These are phyloP conservation scores for Dromiciops gliroides DNA, from an alignment of 2,113 vertebrate species.

Conservation along the genomic window DNA sequence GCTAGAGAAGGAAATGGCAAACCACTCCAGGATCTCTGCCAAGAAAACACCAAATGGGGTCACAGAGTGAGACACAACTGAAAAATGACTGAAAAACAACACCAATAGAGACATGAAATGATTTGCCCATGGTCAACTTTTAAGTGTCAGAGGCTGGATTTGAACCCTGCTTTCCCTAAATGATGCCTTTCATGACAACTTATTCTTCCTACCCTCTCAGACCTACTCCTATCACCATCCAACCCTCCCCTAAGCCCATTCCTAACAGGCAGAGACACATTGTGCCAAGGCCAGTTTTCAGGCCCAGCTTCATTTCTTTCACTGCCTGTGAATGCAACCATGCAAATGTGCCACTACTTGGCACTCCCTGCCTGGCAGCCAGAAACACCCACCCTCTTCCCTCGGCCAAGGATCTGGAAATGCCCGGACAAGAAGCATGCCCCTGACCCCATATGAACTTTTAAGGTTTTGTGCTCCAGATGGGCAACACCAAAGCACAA, in stretches of 20 bases:
- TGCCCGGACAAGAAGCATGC: slow-evolving; percentile 14
- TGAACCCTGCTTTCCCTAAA: slow-evolving; percentile 11
- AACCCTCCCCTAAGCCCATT: background rate
- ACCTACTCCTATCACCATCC: slow-evolving; percentile 36
- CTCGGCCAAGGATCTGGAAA: slow-evolving; percentile 36
- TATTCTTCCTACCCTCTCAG: background rate
- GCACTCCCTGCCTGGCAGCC: background rate
- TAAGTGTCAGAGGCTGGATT: background rate
- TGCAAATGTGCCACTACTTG: slow-evolving; percentile 63
- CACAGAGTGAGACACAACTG: no score
- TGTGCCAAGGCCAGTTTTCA: slow-evolving; percentile 26
- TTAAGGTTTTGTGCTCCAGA: rapidly evolving
- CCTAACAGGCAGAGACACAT: slow-evolving; percentile 22
- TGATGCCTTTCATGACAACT: background rate
- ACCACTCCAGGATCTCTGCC: background rate
- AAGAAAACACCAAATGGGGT: background rate
- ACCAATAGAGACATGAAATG: background rate
- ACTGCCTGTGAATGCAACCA: slow-evolving; percentile 72
- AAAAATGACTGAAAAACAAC: background rate
- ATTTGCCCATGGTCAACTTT: background rate
- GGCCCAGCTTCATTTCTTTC: slow-evolving; percentile 54
- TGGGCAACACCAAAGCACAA: background rate
- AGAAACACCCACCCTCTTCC: background rate
- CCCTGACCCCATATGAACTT: slow-evolving; percentile 26
- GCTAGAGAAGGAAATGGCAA: background rate